Conservation (phyloP, 1,140 invertebrate genomes). For the Goniozus legneri region DNA sequence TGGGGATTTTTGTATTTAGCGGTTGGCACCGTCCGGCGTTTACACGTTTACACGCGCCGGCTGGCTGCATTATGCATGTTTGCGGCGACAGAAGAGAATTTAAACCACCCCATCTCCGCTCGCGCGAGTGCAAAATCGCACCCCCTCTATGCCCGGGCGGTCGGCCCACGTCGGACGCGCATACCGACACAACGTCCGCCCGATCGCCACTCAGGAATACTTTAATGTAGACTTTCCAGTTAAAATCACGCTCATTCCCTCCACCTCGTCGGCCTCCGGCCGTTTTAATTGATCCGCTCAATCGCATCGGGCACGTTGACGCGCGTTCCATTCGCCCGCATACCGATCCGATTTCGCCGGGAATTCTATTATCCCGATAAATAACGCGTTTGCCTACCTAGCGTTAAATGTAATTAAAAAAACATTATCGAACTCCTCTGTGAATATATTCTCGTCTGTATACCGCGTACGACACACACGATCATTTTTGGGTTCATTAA, state of each 20-base stretch:
- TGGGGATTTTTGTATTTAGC: conserved; percentile 56
- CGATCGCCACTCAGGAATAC: conserved; percentile 6
- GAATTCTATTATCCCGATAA: too few species aligned
- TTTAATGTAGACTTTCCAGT: too few species aligned
- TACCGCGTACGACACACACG: background rate
- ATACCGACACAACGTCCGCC: background rate
- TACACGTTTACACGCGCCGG: conserved; percentile 51
- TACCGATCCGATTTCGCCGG: too few species aligned
- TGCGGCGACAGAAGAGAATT: conserved; percentile 55
- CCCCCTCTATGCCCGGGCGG: too few species aligned
- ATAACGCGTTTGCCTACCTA: too few species aligned
- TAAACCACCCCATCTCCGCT: conserved; percentile 37
- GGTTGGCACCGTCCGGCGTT: conserved; percentile 46
- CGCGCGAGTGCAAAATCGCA: conserved; percentile 8
- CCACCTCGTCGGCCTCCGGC: conserved; percentile 2
- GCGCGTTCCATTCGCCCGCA: too few species aligned
- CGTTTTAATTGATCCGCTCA: too few species aligned
- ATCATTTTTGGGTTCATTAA: background rate
- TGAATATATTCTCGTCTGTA: background rate
- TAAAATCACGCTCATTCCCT: too few species aligned
- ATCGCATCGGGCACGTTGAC: too few species aligned
- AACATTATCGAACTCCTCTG: too few species aligned
- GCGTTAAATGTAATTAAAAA: too few species aligned
- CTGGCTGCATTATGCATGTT: conserved; percentile 54
- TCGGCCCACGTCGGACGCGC: background rate